Base-by-base conservation (phyloP, 2,113 vertebrate species). In the Podilymbus podiceps region DNA sequence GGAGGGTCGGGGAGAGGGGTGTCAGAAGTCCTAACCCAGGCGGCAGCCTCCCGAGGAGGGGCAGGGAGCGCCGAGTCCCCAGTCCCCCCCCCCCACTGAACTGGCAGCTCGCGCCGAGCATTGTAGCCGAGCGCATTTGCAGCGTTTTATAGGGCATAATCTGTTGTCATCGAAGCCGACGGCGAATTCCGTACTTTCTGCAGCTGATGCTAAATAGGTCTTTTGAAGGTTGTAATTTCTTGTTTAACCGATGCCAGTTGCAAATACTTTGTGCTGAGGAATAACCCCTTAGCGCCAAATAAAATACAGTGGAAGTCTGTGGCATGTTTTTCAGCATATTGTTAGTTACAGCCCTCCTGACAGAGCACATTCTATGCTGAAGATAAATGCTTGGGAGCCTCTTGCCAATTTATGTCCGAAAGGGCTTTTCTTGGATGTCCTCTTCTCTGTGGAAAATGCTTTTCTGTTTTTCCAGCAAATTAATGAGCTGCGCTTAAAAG, bases 151-250 rank as follows among this genome's bases (percentile, higher is more conserved):
- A 92, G 96, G 86, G 77, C 91, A 82, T 97, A 93, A 95, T 97
- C 97, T 90, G 95, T 92, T 96, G 97, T 98, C 97, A 96, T 94
- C 59, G 63, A 94, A 97, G 96, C 97, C 93, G 78, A 76, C 92
- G 73, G 97, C 91, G 73, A 97, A 97, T 97, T 96, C 97, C 64
- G 72, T 97, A 87, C 97, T 97, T 93, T 97, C 93, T 97, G 96
- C 97, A 97, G 97, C 97, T 96, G 97, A 95, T 60, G 49, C 97
- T 97, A 97, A 98, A 97, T 97, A 88, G 96, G 79, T 49, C 98
- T 97, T 97, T 98, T 97, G 97, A 98, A 98, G 90, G 97, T 93
- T 97, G 97, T 97, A 97, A 98, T 98, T 98, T 97, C 97, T 98
- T 35, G 83, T 97, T 97, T 98, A 98, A 97, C 78, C 3, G 12